Evolutionary conservation across 35 echinoderm and acorn worm species (phyloP).

Genomic region (Lytechinus pictus): DNA sequence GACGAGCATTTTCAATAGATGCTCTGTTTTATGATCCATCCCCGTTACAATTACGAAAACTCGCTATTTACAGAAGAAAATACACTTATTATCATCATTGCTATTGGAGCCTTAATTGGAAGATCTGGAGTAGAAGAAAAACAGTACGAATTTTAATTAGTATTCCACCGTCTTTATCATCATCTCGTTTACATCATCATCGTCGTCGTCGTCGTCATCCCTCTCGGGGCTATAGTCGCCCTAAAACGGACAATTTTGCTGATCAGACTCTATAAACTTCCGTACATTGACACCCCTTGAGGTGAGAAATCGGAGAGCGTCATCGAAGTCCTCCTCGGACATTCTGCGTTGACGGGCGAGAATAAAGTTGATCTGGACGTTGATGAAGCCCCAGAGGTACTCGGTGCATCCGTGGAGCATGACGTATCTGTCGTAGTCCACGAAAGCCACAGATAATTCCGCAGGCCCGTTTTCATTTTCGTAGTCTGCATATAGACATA

Average conservation of each 20-base stretch:
- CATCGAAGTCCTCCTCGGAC: background rate
- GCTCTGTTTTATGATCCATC: no score
- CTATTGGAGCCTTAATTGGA: no score
- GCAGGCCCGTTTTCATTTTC: background rate
- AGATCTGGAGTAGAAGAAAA: no score
- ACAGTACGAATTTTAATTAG: no score
- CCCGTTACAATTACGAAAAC: no score
- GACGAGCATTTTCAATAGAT: no score
- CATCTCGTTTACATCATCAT: background rate
- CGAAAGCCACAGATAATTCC: background rate
- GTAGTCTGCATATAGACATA: background rate
- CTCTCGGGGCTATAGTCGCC: no score
- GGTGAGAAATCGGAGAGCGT: background rate
- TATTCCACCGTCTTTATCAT: no score
- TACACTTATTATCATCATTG: no score
- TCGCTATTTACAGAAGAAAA: no score
- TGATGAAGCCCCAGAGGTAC: slow-evolving; percentile 20
- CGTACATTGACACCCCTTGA: background rate
- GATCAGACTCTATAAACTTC: background rate
- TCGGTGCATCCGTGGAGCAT: background rate
- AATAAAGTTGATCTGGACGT: slow-evolving; percentile 16
- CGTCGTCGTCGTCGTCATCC: background rate
- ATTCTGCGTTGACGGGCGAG: background rate
- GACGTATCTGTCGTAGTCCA: background rate
- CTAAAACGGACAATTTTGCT: background rate